A percentile compares a stretch with the other conserved stretches of the same genome.
phyloP scores from a whole-genome alignment of 1,140 invertebrate genomes.

The Tyrophagus putrescentiae region DNA sequence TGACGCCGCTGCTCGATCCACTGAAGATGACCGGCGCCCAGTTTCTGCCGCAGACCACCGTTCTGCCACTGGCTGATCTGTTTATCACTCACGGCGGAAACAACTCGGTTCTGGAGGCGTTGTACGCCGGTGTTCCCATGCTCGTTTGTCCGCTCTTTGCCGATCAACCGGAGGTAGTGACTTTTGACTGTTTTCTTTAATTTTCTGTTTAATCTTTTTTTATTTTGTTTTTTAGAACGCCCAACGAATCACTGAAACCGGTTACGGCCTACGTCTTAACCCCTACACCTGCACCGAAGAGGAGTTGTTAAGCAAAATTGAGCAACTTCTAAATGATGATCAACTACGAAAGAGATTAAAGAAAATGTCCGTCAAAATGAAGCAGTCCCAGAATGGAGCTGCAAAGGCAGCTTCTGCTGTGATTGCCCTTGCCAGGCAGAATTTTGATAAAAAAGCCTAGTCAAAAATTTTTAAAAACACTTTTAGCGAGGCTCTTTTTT shows the following conservation, averaged over 20 bases:
- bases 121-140: constrained; percentile 15
- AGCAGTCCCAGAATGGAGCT: too few species aligned
- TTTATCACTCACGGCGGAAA: constrained; percentile 20
- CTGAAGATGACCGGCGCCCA: constrained; percentile 21
- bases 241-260: constrained; percentile 19
- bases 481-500: too few species aligned
- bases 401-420: too few species aligned
- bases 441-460: too few species aligned
- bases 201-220: too few species aligned
- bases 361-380: too few species aligned
- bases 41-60: constrained; percentile 16
- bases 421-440: too few species aligned
- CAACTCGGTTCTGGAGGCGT: constrained; percentile 16
- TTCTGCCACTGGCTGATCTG: constrained; percentile 16
- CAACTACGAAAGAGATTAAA: too few species aligned
- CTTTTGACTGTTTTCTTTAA: too few species aligned
- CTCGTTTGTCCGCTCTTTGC: constrained; percentile 19
- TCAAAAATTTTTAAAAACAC: too few species aligned
- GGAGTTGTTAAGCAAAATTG: constrained; percentile 15
- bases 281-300: constrained; percentile 9
- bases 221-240: too few species aligned
- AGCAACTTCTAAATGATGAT: constrained; percentile 17
- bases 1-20: constrained; percentile 21
- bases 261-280: constrained; percentile 13
- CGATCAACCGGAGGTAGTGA: constrained; percentile 24